Evolutionary conservation across 2,888 invertebrate species (phyloP).

Genomic region (Nomada ruficornis): DNA sequence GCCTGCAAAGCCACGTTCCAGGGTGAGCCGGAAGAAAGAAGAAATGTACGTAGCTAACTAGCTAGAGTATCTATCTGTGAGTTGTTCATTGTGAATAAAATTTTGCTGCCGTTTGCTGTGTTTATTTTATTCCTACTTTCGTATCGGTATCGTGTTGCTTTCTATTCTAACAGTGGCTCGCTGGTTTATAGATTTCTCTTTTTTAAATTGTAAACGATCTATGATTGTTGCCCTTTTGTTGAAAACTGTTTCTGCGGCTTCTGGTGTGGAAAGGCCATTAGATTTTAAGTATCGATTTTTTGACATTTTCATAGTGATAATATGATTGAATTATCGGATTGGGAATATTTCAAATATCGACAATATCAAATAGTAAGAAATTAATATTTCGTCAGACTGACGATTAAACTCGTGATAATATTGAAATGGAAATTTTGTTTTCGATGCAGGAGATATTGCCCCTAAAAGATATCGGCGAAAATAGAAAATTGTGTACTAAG

Average conservation of each 20-base stretch:
- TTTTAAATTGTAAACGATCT: slow-evolving; percentile 17
- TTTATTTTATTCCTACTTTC: slow-evolving; percentile 22
- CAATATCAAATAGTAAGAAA: no score
- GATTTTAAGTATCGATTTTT: no score
- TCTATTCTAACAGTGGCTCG: slow-evolving; percentile 13
- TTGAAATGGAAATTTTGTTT: no score
- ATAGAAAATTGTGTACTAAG: no score
- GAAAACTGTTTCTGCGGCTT: neutral
- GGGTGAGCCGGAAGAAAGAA: neutral
- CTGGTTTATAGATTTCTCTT: slow-evolving; percentile 10
- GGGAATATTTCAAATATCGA: no score
- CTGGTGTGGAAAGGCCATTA: neutral
- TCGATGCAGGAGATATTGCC: no score
- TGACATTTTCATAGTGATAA: no score
- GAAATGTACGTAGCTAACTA: slow-evolving; percentile 26
- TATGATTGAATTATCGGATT: no score
- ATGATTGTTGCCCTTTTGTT: slow-evolving; percentile 11
- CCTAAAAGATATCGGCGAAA: no score
- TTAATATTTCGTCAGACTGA: no score
- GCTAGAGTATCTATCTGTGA: slow-evolving; percentile 29
- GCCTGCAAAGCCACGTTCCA: slow-evolving; percentile 42
- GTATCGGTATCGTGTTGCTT: neutral
- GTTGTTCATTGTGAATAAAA: slow-evolving; percentile 62
- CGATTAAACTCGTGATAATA: no score
- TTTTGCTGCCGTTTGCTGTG: slow-evolving; percentile 24